phyloP scores from a whole-genome alignment of 64 coral and sea anemone species.

The Astreopora myriophthalma region DNA sequence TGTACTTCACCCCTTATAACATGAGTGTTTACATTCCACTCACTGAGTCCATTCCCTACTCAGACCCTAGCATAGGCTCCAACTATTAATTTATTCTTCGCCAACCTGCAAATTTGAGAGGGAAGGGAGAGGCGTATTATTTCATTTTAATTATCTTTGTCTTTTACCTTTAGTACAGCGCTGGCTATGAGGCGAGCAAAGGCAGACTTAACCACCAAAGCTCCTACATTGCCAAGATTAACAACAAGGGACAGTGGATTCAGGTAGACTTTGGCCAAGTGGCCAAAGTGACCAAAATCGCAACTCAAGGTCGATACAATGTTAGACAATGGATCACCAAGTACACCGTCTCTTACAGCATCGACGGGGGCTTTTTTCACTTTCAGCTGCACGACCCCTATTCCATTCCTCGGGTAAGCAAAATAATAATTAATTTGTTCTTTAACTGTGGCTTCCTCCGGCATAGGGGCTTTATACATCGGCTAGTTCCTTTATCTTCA shows the following conservation, averaged over 20 bases:
- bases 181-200: not conserved
- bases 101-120: too few relatives aligned
- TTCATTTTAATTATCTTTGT: not conserved
- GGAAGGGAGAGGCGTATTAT: too few relatives aligned
- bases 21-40: not conserved
- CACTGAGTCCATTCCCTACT: too few relatives aligned
- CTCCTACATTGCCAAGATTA: not conserved
- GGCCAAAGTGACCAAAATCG: constrained; percentile 46
- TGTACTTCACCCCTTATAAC: not conserved
- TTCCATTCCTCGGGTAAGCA: not conserved
- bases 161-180: not conserved
- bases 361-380: constrained; percentile 2
- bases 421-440: too few relatives aligned
- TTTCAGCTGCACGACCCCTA: constrained; percentile 2
- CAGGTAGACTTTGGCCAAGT: constrained; percentile 50
- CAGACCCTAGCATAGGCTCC: too few relatives aligned
- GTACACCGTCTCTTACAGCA: not conserved
- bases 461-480: too few relatives aligned
- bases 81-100: too few relatives aligned
- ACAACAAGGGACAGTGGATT: not conserved
- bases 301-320: constrained; percentile 13
- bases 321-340: not conserved
- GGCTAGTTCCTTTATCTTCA: too few relatives aligned
- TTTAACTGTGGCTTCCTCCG: too few relatives aligned
- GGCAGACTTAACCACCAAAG: not conserved